These are phyloP conservation scores for Pachyuromys duprasi DNA, from an alignment of 2,797 vertebrate genomes.

Conservation along the genomic window DNA sequence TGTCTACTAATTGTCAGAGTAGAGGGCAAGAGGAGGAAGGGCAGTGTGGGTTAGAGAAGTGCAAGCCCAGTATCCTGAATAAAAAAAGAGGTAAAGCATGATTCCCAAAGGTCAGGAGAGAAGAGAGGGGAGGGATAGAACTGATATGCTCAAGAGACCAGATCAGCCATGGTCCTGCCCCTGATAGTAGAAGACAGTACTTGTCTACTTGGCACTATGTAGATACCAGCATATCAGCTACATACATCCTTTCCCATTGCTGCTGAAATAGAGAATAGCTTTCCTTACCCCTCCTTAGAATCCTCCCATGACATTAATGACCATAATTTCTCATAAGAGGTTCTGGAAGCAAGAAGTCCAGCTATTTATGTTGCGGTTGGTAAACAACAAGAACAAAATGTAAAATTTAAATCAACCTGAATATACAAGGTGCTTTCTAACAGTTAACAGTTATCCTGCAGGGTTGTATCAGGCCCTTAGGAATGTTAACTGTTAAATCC, in stretches of 20 bases:
- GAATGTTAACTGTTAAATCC: background rate
- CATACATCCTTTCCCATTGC: background rate
- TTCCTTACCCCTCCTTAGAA: background rate
- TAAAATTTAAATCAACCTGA: conserved; percentile 5
- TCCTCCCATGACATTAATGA: background rate
- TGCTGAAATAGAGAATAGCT: background rate
- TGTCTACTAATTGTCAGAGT: background rate
- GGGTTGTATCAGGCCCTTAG: background rate
- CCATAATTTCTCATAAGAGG: background rate
- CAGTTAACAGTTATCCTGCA: background rate
- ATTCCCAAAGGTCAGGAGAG: background rate
- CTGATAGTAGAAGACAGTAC: background rate
- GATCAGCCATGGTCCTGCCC: background rate
- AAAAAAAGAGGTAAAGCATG: background rate
- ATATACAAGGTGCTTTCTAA: background rate
- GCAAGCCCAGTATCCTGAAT: background rate
- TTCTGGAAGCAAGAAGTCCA: background rate
- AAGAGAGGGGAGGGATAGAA: background rate
- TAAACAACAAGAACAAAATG: background rate
- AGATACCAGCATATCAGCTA: background rate
- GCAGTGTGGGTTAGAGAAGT: background rate
- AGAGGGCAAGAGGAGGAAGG: background rate
- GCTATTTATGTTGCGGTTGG: background rate
- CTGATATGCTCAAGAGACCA: background rate
- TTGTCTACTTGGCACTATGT: background rate